Conservation (phyloP, 1,140 invertebrate species). For the Musca domestica region DNA sequence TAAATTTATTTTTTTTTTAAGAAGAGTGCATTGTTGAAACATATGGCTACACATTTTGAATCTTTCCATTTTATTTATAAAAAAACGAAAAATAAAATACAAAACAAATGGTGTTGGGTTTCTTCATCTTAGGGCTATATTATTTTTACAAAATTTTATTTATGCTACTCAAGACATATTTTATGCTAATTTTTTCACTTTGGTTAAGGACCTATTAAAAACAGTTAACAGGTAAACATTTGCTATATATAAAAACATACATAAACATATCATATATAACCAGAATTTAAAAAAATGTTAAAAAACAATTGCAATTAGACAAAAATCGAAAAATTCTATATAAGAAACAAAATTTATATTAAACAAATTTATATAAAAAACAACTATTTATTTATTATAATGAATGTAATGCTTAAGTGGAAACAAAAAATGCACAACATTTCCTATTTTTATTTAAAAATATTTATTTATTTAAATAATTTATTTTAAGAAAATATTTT, state of each 20-base stretch:
- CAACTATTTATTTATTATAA: constrained; percentile 24
- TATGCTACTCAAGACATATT: constrained; percentile 1
- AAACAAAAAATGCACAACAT: constrained; percentile 45
- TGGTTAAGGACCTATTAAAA: not conserved
- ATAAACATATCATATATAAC: constrained; percentile 3
- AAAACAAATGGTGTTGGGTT: constrained; percentile 21
- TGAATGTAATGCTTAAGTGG: constrained; percentile 15
- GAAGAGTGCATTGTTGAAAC: too few relatives aligned
- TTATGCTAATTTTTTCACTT: not conserved
- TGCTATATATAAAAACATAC: constrained; percentile 1
- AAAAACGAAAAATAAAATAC: too few relatives aligned
- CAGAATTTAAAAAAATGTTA: constrained; percentile 47
- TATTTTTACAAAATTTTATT: not conserved
- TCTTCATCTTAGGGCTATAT: not conserved
- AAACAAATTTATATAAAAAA: too few relatives aligned
- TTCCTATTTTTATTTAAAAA: not conserved
- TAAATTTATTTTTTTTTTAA: too few relatives aligned
- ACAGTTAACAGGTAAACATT: constrained; percentile 3
- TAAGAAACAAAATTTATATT: constrained; percentile 31
- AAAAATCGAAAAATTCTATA: not conserved
- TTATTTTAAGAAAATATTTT: not conserved
- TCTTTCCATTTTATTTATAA: not conserved
- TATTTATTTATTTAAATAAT: constrained; percentile 12
- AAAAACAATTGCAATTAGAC: constrained; percentile 44
- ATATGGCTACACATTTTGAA: too few relatives aligned